Percentiles rank a stretch among this genome's conserved stretches.
phyloP scores from a whole-genome alignment of 2,888 invertebrate genomes.

The Dasysyrphus tricinctus region DNA sequence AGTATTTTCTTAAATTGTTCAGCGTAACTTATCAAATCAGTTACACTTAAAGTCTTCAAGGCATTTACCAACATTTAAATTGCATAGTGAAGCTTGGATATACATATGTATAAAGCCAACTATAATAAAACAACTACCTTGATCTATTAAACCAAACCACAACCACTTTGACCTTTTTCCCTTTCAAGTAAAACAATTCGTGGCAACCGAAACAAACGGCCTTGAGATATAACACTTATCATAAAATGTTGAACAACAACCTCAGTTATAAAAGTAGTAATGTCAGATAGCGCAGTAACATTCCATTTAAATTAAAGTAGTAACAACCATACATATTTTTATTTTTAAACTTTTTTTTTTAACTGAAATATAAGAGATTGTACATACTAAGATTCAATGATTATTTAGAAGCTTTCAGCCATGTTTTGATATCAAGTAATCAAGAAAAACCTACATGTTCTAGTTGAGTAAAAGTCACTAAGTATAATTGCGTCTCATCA shows the following conservation, averaged over 20 bases:
- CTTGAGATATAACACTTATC: slow-evolving; percentile 20
- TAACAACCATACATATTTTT: neutral
- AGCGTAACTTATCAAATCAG: neutral
- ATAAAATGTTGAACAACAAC: slow-evolving; percentile 12
- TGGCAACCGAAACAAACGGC: slow-evolving; percentile 14
- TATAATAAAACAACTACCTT: neutral
- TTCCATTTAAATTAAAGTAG: neutral
- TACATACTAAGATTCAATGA: neutral
- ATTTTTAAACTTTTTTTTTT: neutral
- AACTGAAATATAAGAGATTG: neutral
- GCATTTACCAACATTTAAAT: neutral
- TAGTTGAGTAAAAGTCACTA: slow-evolving; percentile 20
- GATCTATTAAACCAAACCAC: slow-evolving; percentile 8
- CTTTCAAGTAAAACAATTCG: neutral
- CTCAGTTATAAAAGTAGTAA: slow-evolving; percentile 29
- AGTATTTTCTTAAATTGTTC: too few relatives aligned
- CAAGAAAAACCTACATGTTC: slow-evolving; percentile 19
- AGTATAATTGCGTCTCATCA: slow-evolving; percentile 44
- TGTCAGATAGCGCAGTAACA: slow-evolving; percentile 21
- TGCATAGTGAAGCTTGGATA: neutral
- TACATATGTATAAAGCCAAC: neutral
- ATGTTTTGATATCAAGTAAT: slow-evolving; percentile 15
- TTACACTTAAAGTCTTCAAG: neutral
- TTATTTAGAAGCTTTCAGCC: neutral
- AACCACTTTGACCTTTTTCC: slow-evolving; percentile 23